Base-by-base conservation (phyloP, 2,113 vertebrate genomes). In the Ibidorhyncha struthersii region DNA sequence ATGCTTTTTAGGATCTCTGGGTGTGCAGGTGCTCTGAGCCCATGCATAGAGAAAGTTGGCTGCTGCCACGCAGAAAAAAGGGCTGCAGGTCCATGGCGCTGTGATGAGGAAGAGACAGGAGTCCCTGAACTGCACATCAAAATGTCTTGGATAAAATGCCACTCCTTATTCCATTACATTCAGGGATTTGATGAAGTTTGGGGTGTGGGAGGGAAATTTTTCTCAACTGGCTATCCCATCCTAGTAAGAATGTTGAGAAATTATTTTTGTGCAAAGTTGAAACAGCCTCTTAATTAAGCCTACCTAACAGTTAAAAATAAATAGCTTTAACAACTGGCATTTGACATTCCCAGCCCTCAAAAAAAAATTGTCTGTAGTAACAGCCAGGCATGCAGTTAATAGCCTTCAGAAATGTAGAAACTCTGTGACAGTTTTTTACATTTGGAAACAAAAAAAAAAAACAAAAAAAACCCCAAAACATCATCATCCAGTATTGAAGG, bases 21-120 rank as follows among this genome's bases (percentile, higher is more conserved):
- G 22, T 19, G 43, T 7, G 32, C 78, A 3, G 38, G 32, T 14
- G 50, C 45, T 18, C 61, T 7, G 15, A 45, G 47, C 30, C 40
- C 18, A 2, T 0, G 21, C 30, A 2, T 3, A 32, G n/a, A 19
- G 43, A 27, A 17, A 22, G 53, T 13, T 7, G 4, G 14, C n/a
- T 14, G 47, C 30, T 55, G 55, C 62, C 27, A 10, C 0, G 2
- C 29, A 52, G 49, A 10, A 14, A 27, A 71, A 77, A 40, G 30
- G 40, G 38, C 58, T 15, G 2, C 16, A 12, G 65, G 50, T 6
- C 26, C 26, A 0, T 5, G 16, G 77, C 26, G 18, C 22, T 1
- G 1, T 4, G 9, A 21, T 4, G 14, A 18, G 56, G 55, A 36
- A 4, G 32, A 18, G 52, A 3, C 43, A 21, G 38, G 19, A 55